These are phyloP conservation scores for Hydrolagus colliei DNA, from an alignment of 2,797 vertebrate genomes.

Conservation along the genomic window DNA sequence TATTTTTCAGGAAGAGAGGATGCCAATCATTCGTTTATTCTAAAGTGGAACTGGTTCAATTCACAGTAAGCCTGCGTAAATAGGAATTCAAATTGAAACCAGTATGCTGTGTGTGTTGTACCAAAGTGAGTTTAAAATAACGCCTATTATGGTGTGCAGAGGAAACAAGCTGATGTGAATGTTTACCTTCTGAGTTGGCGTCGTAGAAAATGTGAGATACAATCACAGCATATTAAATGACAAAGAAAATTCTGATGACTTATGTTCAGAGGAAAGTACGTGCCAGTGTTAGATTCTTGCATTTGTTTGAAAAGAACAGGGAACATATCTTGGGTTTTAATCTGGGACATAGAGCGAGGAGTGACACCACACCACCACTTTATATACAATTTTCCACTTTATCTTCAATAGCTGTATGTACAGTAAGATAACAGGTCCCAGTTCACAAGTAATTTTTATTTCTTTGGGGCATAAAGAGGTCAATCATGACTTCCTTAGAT, in stretches of 20 bases:
- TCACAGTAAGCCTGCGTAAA: no score
- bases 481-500: slow-evolving; percentile 27
- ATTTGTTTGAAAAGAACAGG: not conserved
- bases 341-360: not conserved
- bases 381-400: not conserved
- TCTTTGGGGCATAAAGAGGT: slow-evolving; percentile 22
- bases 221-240: not conserved
- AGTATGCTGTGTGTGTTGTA: not conserved
- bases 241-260: not conserved
- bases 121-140: not conserved
- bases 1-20: no score
- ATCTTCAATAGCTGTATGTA: not conserved
- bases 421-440: slow-evolving; percentile 13
- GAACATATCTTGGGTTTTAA: not conserved
- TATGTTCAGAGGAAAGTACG: not conserved
- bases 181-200: not conserved
- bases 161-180: not conserved
- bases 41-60: no score
- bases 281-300: not conserved
- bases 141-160: not conserved
- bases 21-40: no score
- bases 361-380: slow-evolving; percentile 14
- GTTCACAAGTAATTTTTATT: slow-evolving; percentile 25
- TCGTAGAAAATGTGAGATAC: not conserved
- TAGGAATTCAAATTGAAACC: no score